Evolutionary conservation across 2,113 vertebrate genomes (phyloP).

Genomic region (Myiagra hebetior): DNA sequence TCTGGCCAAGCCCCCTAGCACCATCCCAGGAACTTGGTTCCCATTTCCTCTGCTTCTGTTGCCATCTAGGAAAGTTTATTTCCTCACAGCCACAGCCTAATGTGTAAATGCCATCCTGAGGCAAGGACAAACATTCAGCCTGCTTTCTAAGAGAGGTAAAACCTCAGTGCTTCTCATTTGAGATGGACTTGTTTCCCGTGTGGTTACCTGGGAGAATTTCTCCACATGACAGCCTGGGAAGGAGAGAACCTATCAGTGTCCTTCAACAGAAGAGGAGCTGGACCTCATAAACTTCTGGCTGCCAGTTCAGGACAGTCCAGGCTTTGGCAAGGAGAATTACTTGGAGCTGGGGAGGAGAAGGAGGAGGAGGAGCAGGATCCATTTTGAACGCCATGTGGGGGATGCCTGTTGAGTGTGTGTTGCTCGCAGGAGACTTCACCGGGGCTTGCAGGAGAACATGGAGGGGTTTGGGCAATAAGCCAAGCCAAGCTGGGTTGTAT

Average conservation of each 20-base stretch:
- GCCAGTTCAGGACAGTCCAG: not conserved
- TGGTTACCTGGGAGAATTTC: not conserved
- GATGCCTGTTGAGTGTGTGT: not conserved
- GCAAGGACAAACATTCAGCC: not conserved
- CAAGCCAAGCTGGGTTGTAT: not conserved
- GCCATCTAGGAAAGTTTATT: not conserved
- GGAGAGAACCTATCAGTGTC: not conserved
- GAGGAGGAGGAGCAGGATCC: not conserved
- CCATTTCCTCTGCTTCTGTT: not conserved
- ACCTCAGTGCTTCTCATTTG: not conserved
- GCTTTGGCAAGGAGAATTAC: not conserved
- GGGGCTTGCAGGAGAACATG: not conserved
- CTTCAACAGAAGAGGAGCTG: not conserved
- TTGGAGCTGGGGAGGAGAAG: not conserved
- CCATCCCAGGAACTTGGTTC: not conserved
- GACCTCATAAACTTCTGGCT: not conserved
- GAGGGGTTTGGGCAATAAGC: slow-evolving; percentile 19
- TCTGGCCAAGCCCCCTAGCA: not conserved
- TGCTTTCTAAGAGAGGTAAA: not conserved
- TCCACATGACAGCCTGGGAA: not conserved
- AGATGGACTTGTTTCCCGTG: not conserved
- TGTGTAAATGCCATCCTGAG: not conserved
- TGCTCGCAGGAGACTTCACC: not conserved
- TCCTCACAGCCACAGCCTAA: not conserved
- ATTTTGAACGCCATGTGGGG: not conserved